A percentile compares a stretch with the other conserved stretches of the same genome.
phyloP scores from a whole-genome alignment of 2,888 invertebrate species.

The Tanytarsus gracilentus region DNA sequence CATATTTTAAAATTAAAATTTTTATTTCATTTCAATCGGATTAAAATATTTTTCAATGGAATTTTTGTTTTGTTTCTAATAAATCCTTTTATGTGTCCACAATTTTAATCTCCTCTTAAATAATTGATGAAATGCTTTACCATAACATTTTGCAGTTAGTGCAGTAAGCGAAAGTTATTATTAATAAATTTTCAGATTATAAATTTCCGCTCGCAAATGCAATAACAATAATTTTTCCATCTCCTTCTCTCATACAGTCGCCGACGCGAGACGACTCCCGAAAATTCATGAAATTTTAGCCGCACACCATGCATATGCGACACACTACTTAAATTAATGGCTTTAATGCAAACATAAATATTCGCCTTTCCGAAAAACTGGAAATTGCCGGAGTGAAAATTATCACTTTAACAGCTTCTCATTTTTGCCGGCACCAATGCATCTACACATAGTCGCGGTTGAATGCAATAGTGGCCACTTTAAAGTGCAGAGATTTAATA shows the following conservation, averaged over 20 bases:
- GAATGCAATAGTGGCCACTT: not conserved
- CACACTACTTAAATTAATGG: not conserved
- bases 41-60: too few species aligned
- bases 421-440: not conserved
- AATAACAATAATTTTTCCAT: conserved; percentile 20
- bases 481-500: conserved; percentile 18
- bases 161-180: not conserved
- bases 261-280: not conserved
- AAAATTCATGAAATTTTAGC: not conserved
- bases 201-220: conserved; percentile 8
- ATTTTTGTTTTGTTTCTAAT: too few species aligned
- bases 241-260: not conserved
- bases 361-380: not conserved
- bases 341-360: conserved; percentile 18
- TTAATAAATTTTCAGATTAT: conserved; percentile 26
- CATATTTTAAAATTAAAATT: too few species aligned
- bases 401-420: conserved; percentile 21
- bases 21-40: too few species aligned
- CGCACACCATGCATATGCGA: too few species aligned
- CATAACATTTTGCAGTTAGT: too few species aligned
- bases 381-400: conserved; percentile 20
- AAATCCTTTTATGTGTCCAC: too few species aligned
- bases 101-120: too few species aligned
- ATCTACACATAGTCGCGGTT: not conserved
- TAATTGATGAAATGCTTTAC: too few species aligned